phyloP scores from a whole-genome alignment of 2,113 vertebrate species.

The Eretmochelys imbricata region DNA sequence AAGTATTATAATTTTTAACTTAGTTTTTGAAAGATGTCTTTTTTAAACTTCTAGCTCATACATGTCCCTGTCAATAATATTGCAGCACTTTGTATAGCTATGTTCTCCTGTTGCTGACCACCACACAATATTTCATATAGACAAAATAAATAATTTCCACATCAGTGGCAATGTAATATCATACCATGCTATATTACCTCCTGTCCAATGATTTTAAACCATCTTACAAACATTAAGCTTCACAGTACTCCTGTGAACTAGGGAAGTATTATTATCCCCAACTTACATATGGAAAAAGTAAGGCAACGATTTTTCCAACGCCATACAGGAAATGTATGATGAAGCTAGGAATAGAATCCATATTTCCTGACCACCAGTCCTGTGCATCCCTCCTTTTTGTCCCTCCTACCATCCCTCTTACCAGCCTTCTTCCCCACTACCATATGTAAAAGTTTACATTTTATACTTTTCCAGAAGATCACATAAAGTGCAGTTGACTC shows the following conservation, averaged over 20 bases:
- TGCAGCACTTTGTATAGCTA: not conserved
- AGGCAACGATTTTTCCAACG: not conserved
- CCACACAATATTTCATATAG: not conserved
- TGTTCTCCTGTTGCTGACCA: not conserved
- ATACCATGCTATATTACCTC: not conserved
- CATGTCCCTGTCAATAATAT: not conserved
- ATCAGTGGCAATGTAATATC: not conserved
- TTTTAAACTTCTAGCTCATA: not conserved
- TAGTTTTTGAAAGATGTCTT: not conserved
- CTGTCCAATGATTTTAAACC: not conserved
- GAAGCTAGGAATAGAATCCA: not conserved
- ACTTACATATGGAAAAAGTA: not conserved
- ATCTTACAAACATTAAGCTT: not conserved
- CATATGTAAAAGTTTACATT: not conserved
- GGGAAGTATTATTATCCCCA: not conserved
- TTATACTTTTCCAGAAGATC: not conserved
- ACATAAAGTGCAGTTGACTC: not conserved
- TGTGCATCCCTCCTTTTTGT: not conserved
- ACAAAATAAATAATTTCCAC: not conserved
- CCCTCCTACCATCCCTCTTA: not conserved
- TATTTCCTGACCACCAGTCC: not conserved
- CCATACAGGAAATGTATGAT: not conserved
- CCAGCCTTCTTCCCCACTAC: not conserved
- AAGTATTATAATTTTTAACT: not conserved
- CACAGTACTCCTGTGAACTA: not conserved